phyloP scores from a whole-genome alignment of 2,888 invertebrate genomes.

The Branchellion lobata region DNA sequence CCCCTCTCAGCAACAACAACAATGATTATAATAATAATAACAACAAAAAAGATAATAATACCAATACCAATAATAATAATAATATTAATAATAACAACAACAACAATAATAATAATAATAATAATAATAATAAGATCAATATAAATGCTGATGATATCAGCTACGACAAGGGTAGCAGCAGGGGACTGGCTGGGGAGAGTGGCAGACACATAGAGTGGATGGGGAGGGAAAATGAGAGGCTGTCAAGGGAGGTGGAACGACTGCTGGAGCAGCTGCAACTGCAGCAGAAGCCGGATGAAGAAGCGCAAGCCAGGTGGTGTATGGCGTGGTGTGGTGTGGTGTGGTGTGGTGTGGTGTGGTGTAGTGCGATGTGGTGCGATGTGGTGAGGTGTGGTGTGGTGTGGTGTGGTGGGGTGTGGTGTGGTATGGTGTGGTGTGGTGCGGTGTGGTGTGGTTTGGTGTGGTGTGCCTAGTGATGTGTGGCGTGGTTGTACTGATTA shows the following conservation, averaged over 20 bases:
- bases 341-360: not conserved
- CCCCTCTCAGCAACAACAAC: not conserved
- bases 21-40: not conserved
- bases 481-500: no score
- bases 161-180: not conserved
- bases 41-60: not conserved
- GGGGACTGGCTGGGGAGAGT: constrained; percentile 39
- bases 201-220: constrained; percentile 28
- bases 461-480: no score
- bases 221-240: constrained; percentile 52
- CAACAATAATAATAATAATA: constrained; percentile 1
- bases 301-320: constrained; percentile 45
- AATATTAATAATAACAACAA: not conserved
- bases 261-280: constrained; percentile 52
- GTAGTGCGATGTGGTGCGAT: not conserved
- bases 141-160: not conserved
- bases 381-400: not conserved
- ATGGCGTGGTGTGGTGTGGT: not conserved
- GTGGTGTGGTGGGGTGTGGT: no score
- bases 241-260: constrained; percentile 51
- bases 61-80: not conserved
- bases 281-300: constrained; percentile 17
- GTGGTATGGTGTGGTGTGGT: no score
- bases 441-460: no score
- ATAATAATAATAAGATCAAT: not conserved